Percentiles rank a stretch among this genome's conserved stretches.
Conservation (phyloP, 2,113 vertebrate species). For the Phasianus colchicus region DNA sequence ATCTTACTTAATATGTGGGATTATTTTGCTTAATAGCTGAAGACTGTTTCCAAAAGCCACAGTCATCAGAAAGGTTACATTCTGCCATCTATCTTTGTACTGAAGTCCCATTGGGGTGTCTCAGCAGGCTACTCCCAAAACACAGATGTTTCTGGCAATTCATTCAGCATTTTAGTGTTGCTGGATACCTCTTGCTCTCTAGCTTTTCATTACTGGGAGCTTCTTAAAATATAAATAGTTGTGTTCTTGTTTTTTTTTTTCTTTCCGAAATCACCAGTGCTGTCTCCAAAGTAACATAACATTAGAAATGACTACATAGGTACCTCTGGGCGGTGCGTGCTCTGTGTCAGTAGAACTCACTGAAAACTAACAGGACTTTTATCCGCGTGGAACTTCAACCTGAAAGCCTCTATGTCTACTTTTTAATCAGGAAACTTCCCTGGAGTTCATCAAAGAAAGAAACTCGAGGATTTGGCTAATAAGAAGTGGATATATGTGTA, state of each 20-base stretch:
- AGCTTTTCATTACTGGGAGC: background rate
- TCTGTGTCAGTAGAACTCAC: background rate
- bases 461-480: background rate
- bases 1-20: background rate
- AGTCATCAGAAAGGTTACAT: constrained; percentile 58
- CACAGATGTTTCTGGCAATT: constrained; percentile 67
- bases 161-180: constrained; percentile 32
- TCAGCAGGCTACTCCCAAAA: constrained; percentile 57
- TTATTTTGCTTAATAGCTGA: background rate
- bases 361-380: background rate
- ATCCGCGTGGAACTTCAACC: background rate
- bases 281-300: background rate
- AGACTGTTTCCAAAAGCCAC: constrained; percentile 28
- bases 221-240: background rate
- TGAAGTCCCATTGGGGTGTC: constrained; percentile 57
- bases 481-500: background rate
- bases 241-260: background rate
- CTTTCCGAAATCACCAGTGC: background rate
- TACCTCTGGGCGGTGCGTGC: background rate
- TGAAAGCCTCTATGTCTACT: background rate
- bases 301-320: background rate
- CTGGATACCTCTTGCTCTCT: background rate
- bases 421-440: background rate
- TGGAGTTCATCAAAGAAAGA: background rate
- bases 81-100: constrained; percentile 63